phyloP scores from a whole-genome alignment of 2,888 invertebrate genomes.

The Heteromyza rotundicornis region DNA sequence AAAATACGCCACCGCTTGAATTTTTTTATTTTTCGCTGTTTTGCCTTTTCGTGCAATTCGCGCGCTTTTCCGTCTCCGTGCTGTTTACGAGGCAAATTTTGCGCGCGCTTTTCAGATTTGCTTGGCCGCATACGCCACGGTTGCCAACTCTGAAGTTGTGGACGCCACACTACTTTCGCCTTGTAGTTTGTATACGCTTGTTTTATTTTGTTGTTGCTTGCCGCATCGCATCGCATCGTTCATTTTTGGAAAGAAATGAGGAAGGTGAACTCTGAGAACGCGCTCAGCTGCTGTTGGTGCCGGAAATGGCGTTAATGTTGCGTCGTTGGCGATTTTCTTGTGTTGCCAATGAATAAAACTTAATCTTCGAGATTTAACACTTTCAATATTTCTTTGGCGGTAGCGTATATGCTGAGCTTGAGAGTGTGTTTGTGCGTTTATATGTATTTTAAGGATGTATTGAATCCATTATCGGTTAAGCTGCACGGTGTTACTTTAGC shows the following conservation, averaged over 20 bases:
- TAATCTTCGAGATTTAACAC: conserved; percentile 55
- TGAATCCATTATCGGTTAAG: conserved; percentile 56
- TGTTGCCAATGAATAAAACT: conserved; percentile 56
- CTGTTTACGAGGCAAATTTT: background rate
- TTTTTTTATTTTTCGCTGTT: too few species aligned
- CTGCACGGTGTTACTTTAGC: conserved; percentile 25
- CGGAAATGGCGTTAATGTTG: conserved; percentile 55
- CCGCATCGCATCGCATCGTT: conserved; percentile 14
- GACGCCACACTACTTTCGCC: background rate
- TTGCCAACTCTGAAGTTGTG: background rate
- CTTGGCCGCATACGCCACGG: background rate
- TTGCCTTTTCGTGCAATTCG: too few species aligned
- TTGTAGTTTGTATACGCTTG: background rate
- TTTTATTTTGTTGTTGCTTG: conserved; percentile 16
- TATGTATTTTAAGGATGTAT: conserved; percentile 39
- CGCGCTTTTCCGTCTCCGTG: background rate
- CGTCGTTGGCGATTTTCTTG: conserved; percentile 41
- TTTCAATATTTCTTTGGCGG: conserved; percentile 50
- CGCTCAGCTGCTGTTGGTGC: conserved; percentile 52
- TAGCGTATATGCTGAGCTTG: conserved; percentile 4
- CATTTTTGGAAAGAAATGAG: conserved; percentile 40
- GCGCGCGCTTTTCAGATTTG: too few species aligned
- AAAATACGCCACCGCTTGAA: too few species aligned
- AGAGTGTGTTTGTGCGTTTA: conserved; percentile 17
- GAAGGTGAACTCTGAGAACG: conserved; percentile 39